A percentile compares a stretch with the other conserved stretches of the same genome.
Evolutionary conservation across 1,140 invertebrate genomes (phyloP).

Genomic region (Triops longicaudatus): DNA sequence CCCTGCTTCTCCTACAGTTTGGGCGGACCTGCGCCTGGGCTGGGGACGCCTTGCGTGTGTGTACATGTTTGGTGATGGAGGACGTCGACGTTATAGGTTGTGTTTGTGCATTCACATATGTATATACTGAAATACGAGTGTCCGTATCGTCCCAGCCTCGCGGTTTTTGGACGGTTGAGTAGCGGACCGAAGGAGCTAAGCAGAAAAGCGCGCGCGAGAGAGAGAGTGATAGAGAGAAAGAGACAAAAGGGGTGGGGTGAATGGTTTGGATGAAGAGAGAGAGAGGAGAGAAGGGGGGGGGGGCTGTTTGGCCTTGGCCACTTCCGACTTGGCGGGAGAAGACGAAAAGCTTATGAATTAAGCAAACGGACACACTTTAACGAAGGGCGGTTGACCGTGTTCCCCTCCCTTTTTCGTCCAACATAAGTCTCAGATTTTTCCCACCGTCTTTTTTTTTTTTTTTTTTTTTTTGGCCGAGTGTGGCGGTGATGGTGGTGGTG

Average conservation of each 20-base stretch:
- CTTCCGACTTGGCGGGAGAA: slow-evolving; percentile 13
- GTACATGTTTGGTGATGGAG: background rate
- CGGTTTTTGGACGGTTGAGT: background rate
- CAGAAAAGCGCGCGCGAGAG: no score
- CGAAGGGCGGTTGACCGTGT: slow-evolving; percentile 8
- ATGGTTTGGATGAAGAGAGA: background rate
- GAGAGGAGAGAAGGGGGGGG: background rate
- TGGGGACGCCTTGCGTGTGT: background rate
- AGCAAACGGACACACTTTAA: slow-evolving; percentile 12
- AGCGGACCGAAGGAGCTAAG: background rate
- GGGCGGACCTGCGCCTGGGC: background rate
- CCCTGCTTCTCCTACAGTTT: background rate
- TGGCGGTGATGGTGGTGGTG: background rate
- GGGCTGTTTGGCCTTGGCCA: slow-evolving; percentile 6
- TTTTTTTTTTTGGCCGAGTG: no score
- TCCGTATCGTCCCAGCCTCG: background rate
- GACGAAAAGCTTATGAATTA: slow-evolving; percentile 12
- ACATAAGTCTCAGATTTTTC: background rate
- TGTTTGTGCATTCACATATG: slow-evolving; percentile 8
- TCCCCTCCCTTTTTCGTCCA: background rate
- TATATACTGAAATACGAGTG: slow-evolving; percentile 12
- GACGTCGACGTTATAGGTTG: slow-evolving; percentile 3
- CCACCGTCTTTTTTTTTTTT: background rate
- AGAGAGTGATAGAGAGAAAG: background rate
- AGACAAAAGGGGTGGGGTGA: background rate